Conservation (phyloP, 2,888 invertebrate species). For the Morpho deidamia region DNA sequence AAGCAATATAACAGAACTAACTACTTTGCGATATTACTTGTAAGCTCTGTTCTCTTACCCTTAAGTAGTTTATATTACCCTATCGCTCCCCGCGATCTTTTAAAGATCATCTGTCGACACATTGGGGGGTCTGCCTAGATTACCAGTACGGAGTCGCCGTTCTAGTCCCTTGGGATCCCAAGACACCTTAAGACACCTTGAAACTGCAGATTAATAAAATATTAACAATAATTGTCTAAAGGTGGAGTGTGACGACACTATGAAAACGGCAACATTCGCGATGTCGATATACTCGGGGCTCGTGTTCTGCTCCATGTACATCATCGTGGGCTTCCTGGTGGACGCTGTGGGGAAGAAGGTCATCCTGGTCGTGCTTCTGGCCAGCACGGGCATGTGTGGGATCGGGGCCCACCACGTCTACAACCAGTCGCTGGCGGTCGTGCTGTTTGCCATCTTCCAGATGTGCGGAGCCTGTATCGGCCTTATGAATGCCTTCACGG, state of each 20-base stretch:
- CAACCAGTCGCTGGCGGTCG: conserved; percentile 77
- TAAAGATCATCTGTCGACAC: too few relatives aligned
- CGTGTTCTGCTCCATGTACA: conserved; percentile 81
- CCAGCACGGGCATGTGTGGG: conserved; percentile 76
- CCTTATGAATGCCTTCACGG: conserved; percentile 76
- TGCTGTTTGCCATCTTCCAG: conserved; percentile 76
- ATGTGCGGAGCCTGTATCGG: conserved; percentile 78
- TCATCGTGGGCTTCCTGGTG: conserved; percentile 80
- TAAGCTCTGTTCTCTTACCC: too few relatives aligned
- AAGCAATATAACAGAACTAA: too few relatives aligned
- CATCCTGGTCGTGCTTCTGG: conserved; percentile 67
- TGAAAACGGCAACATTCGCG: conserved; percentile 80
- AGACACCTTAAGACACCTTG: too few relatives aligned
- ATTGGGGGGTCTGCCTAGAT: too few relatives aligned
- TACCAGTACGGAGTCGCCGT: too few relatives aligned
- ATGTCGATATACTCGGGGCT: conserved; percentile 83
- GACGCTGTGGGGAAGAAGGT: conserved; percentile 74
- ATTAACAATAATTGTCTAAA: conserved; percentile 16
- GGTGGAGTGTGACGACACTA: conserved; percentile 67
- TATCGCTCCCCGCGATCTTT: too few relatives aligned
- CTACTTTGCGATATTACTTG: too few relatives aligned
- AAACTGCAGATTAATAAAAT: too few relatives aligned
- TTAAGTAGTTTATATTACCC: too few relatives aligned
- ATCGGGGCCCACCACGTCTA: conserved; percentile 79
- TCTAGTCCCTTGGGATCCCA: too few relatives aligned